These are phyloP conservation scores for Drosophila longiperda DNA, from an alignment of 2,888 invertebrate genomes.

Conservation along the genomic window DNA sequence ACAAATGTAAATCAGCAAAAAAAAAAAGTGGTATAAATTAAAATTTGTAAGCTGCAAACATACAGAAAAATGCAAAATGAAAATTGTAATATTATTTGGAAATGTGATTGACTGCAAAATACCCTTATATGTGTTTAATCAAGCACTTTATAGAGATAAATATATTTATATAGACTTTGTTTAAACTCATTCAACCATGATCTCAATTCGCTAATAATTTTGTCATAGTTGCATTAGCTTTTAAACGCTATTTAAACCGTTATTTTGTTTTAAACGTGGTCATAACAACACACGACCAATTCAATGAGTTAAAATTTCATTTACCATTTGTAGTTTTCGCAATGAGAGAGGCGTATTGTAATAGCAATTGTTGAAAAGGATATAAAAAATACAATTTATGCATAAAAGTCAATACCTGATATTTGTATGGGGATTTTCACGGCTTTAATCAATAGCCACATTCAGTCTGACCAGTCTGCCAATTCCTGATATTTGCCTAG, in stretches of 20 bases:
- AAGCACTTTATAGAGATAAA: not conserved
- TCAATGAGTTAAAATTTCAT: not conserved
- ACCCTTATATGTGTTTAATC: conserved; percentile 1
- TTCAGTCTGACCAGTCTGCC: not conserved
- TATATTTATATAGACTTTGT: not conserved
- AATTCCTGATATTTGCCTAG: conserved; percentile 3
- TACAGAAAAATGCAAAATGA: conserved; percentile 3
- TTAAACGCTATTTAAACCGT: not conserved
- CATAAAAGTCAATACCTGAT: not conserved
- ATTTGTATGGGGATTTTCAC: not conserved
- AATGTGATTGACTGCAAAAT: conserved; percentile 4
- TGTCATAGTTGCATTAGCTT: not conserved
- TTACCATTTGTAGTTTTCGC: not conserved
- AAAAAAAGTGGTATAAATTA: conserved; percentile 41
- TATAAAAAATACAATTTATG: not conserved
- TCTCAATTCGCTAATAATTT: not conserved
- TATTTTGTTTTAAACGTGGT: not conserved
- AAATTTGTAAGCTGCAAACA: conserved; percentile 27
- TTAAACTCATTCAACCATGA: not conserved
- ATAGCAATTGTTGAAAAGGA: not conserved
- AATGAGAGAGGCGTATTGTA: not conserved
- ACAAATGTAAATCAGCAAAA: conserved; percentile 28
- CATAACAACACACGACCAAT: not conserved
- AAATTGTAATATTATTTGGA: not conserved
- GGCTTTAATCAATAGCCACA: not conserved